Base-by-base conservation (phyloP, 2,797 vertebrate species). In the Hafferia zeledoni region DNA sequence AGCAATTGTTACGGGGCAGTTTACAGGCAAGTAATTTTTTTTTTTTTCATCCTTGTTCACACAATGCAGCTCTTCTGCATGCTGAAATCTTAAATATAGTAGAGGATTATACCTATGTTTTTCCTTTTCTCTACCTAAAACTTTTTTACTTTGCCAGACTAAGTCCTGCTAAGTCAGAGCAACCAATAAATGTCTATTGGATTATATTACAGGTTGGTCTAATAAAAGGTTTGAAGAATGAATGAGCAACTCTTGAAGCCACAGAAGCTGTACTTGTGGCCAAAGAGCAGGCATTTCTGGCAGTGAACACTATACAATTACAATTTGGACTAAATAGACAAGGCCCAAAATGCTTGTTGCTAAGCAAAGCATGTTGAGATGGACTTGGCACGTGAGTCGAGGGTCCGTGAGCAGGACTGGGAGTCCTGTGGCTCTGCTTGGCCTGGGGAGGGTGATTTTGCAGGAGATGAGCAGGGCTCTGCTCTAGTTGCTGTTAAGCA, bases 211-310 rank as follows among this genome's bases (percentile, higher is more conserved):
- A 94, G 91, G 86, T 89, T 79, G 59, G 67, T 94, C 83, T 94
- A 80, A 87, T 96, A 95, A 94, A 95, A 89, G 89, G 39, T 87
- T 87, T 82, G 92, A 94, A 85, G 90, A 93, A 88, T 69, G 92
- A 95, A 91, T 89, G 84, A 65, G 76, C 94, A 93, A 70, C 70
- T 95, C 93, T 90, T 93, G 53, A 91, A 93, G 90, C 94, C 77
- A 72, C 81, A 86, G 67, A 74, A 77, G n/a, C 74, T 82, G 74
- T 80, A 60, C 72, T 87, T 93, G 47, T 75, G 85, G 89, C 96
- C 67, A 83, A 75, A 88, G 86, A 88, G 55, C 69, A 80, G 52
- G 82, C 85, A 56, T 53, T 89, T 53, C 19, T 94, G 77, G 64
- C 93, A 91, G 77, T 19, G 35, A 83, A n/a, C 35, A 9, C 61